Conservation (phyloP, 2,797 vertebrate species). For the Onychomys torridus region DNA sequence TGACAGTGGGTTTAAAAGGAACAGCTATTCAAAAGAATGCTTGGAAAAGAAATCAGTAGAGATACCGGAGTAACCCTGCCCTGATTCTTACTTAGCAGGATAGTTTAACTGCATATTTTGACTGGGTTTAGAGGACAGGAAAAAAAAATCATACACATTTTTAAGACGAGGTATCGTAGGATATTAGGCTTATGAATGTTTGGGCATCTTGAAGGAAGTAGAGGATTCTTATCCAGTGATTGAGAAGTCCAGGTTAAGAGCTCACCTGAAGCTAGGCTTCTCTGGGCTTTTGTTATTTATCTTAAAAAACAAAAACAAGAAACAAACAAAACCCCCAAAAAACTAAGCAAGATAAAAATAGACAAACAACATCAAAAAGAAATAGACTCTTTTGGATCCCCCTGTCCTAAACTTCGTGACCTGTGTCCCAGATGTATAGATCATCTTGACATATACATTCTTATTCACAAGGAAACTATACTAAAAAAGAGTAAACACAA, state of each 20-base stretch:
- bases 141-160: constrained; percentile 37
- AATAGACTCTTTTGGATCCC: neutral
- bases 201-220: neutral
- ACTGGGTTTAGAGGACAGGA: constrained; percentile 70
- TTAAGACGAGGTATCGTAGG: constrained; percentile 61
- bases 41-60: constrained; percentile 60
- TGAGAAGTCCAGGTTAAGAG: neutral
- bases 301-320: neutral
- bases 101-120: constrained; percentile 68
- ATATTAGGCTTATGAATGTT: constrained; percentile 66
- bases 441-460: neutral
- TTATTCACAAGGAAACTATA: constrained; percentile 49
- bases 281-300: neutral
- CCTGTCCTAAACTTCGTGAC: constrained; percentile 14
- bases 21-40: constrained; percentile 70
- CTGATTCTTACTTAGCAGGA: constrained; percentile 35
- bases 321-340: neutral
- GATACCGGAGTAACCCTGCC: constrained; percentile 65
- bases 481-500: constrained; percentile 48
- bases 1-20: constrained; percentile 60
- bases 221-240: neutral
- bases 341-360: neutral
- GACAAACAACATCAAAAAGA: neutral
- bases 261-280: neutral
- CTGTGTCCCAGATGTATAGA: neutral